Evolutionary conservation across 2,888 invertebrate species (phyloP).

Genomic region (Julus scandinavius): DNA sequence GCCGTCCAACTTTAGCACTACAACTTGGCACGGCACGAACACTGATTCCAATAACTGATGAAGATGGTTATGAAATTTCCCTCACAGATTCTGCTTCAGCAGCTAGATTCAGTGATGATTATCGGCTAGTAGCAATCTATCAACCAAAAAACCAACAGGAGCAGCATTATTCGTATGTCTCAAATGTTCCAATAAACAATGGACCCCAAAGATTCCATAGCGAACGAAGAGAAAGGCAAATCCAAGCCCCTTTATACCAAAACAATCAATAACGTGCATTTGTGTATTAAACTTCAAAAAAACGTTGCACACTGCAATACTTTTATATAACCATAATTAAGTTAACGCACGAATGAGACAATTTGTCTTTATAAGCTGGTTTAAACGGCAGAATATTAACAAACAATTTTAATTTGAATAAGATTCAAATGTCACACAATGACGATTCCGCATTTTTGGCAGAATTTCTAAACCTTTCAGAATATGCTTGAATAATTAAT

Average conservation of each 20-base stretch:
- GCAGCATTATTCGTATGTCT: neutral
- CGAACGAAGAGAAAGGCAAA: neutral
- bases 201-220: neutral
- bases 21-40: neutral
- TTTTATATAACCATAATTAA: no score
- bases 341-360: no score
- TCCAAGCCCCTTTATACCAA: neutral
- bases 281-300: no score
- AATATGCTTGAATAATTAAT: no score
- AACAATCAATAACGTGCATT: neutral
- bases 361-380: no score
- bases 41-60: conserved; percentile 3
- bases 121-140: neutral
- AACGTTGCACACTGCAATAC: no score
- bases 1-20: neutral
- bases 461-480: no score
- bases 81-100: neutral
- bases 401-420: no score
- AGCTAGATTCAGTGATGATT: neutral
- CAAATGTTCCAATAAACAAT: neutral
- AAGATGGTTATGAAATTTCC: conserved; percentile 4
- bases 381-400: no score
- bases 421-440: no score
- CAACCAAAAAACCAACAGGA: neutral
- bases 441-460: no score